These are phyloP conservation scores for Zeugodacus cucurbitae DNA, from an alignment of 1,140 invertebrate species.

Conservation along the genomic window DNA sequence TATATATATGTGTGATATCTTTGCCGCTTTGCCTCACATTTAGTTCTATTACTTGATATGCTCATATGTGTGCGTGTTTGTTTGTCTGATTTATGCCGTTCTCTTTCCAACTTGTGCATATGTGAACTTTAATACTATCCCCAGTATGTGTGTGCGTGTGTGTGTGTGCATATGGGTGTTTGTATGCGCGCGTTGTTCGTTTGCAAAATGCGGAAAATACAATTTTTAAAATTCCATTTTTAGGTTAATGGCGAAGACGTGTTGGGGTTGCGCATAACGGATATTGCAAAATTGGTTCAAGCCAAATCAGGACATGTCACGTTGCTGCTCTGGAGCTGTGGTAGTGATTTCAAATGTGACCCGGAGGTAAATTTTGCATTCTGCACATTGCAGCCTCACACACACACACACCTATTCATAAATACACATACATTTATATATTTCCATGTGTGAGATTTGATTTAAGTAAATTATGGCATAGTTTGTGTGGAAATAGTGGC, in stretches of 20 bases:
- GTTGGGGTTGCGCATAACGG: constrained; percentile 70
- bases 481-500: neutral
- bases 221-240: constrained; percentile 31
- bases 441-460: neutral
- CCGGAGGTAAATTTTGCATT: constrained; percentile 61
- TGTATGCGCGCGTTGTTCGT: neutral
- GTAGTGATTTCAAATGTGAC: constrained; percentile 66
- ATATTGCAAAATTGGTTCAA: constrained; percentile 71
- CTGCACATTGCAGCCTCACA: neutral
- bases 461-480: neutral
- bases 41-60: neutral
- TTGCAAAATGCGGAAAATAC: constrained; percentile 7
- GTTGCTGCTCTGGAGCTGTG: constrained; percentile 67
- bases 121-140: neutral
- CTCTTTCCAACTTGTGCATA: neutral
- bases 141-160: neutral
- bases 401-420: neutral
- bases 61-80: neutral
- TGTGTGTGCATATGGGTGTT: neutral
- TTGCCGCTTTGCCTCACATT: neutral
- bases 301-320: constrained; percentile 63
- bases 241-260: constrained; percentile 72
- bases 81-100: neutral
- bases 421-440: neutral
- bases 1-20: neutral